Evolutionary conservation across 2,113 vertebrate genomes (phyloP), one percentile per base, ranked within the genome.

Genomic region (Tyrannus savana): DNA sequence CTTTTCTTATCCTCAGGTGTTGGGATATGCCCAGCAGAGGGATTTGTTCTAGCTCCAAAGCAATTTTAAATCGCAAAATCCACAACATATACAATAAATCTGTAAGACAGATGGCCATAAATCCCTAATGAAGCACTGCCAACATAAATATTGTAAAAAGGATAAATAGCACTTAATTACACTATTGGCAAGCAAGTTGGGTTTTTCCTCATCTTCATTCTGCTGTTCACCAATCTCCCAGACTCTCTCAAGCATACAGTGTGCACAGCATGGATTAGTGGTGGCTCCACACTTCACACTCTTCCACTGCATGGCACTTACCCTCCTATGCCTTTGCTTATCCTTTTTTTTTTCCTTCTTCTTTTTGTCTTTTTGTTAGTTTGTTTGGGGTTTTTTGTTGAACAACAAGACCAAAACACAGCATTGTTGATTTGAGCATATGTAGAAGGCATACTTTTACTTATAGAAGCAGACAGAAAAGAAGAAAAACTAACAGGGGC

Each of bases 81-180:
- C 59, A 80, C 86, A 84, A 86, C 2, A 1, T 77, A 95, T 88
- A 95, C 59, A 90, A 92, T 71, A 92, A 83, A 94, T 71, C 78
- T 83, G 53, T 76, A 83, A 93, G 89, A 85, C 85, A 96, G 93
- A 94, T 94, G 91, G 94, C 42, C 75, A 93, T 83, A 96, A 91
- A 94, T 91, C 87, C 94, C 84, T 71, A 91, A 88, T 88, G 93
- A 94, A 88, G 52, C 39, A 7, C 19, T 89, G 93, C 72, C 94
- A 91, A 77, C 39, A 76, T 85, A 97, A 96, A 94, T 93, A 96
- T 35, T 85, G 67, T 80, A 95, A 83, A 94, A 91, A 66, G 89
- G 84, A 77, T 93, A 95, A 96, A 95, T 22, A 93, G 55, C 39
- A 86, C 71, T 94, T 93, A 89, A 96, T 93, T 93, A 85, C 17